phyloP scores from a whole-genome alignment of 2,888 invertebrate species.

The Chromoteleia sp. region DNA sequence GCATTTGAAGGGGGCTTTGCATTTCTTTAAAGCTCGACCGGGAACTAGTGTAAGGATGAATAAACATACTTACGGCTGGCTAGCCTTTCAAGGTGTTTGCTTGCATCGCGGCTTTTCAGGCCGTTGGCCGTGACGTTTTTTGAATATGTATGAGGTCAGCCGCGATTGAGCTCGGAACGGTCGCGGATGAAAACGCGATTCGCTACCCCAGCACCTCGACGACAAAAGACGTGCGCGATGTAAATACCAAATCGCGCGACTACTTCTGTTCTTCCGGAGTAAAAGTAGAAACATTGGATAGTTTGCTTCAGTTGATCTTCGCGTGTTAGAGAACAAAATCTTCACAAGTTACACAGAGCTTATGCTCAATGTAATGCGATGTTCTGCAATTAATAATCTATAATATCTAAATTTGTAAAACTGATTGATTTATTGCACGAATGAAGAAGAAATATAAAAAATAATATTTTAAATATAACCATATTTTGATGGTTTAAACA shows the following conservation, averaged over 20 bases:
- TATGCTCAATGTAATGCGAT: no score
- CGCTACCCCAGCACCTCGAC: background rate
- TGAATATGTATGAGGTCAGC: conserved; percentile 61
- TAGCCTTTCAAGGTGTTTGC: conserved; percentile 48
- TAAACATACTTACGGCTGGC: conserved; percentile 49
- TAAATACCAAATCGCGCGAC: conserved; percentile 11
- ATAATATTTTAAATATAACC: no score
- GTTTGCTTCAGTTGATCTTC: background rate
- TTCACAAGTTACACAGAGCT: no score
- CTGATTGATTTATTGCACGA: no score
- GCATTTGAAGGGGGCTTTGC: conserved; percentile 33
- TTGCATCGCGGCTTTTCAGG: conserved; percentile 50
- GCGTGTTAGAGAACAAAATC: no score
- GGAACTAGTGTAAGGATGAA: conserved; percentile 52
- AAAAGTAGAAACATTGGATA: background rate
- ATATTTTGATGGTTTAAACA: no score
- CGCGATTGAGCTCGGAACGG: conserved; percentile 35
- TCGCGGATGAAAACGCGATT: conserved; percentile 43
- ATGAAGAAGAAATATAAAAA: no score
- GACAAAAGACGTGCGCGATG: conserved; percentile 41
- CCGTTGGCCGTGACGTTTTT: conserved; percentile 57
- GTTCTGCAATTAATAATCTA: no score
- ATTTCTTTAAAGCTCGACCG: conserved; percentile 32
- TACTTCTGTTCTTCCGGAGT: conserved; percentile 19
- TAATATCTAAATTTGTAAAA: no score